Percentiles rank a stretch among this genome's conserved stretches.
These are phyloP conservation scores for Ophiothrix spiculata DNA, from an alignment of 35 echinoderm and acorn worm species.

Conservation along the genomic window DNA sequence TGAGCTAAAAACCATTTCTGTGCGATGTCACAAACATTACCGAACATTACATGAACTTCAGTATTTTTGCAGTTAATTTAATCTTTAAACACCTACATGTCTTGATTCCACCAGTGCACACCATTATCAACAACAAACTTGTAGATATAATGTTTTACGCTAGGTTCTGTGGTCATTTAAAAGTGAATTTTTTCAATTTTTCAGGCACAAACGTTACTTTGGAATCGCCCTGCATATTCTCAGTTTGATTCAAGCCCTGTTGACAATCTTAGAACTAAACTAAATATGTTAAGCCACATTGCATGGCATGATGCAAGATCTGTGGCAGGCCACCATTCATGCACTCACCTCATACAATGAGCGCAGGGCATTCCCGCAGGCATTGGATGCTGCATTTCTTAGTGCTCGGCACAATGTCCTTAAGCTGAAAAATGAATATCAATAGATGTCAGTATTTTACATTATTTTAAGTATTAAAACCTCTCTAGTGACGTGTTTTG, in stretches of 20 bases:
- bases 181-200: neutral
- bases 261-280: neutral
- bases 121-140: too few species aligned
- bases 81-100: too few species aligned
- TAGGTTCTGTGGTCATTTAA: neutral
- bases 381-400: constrained; percentile 73
- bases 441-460: too few species aligned
- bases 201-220: neutral
- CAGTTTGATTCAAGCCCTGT: neutral
- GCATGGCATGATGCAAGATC: neutral
- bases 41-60: too few species aligned
- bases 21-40: too few species aligned
- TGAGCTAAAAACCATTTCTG: too few species aligned
- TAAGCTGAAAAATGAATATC: constrained; percentile 67
- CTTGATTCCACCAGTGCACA: too few species aligned
- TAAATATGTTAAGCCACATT: neutral
- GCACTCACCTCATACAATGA: constrained; percentile 90
- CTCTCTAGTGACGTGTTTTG: too few species aligned
- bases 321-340: constrained; percentile 14
- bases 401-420: constrained; percentile 87
- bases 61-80: too few species aligned
- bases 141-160: neutral
- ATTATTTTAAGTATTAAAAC: too few species aligned
- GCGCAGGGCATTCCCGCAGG: constrained; percentile 68
- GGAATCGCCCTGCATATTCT: neutral